Percentiles rank a stretch among this genome's conserved stretches.
Evolutionary conservation across 2,797 vertebrate species (phyloP).

Genomic region (Pangasius djambal): DNA sequence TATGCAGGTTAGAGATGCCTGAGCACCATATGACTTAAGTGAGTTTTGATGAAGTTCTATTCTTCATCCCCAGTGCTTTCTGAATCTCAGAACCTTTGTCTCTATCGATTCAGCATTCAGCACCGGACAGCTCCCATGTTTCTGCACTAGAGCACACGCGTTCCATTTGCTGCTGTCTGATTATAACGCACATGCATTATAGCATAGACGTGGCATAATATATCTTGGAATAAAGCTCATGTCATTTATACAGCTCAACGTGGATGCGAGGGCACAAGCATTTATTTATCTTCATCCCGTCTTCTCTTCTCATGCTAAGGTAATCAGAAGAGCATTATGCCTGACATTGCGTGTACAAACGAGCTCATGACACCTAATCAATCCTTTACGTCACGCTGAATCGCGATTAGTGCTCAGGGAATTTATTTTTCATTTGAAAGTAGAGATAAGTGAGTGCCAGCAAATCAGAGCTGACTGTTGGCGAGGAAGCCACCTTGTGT

Average conservation of each 20-base stretch:
- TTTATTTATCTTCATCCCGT: slow-evolving; percentile 23
- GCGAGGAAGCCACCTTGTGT: neutral
- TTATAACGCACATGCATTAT: slow-evolving; percentile 8
- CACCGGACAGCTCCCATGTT: slow-evolving; percentile 52
- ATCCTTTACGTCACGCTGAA: neutral
- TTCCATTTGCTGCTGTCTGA: neutral
- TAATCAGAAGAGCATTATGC: slow-evolving; percentile 39
- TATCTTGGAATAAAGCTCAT: neutral
- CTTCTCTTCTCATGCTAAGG: slow-evolving; percentile 23
- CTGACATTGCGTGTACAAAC: slow-evolving; percentile 26
- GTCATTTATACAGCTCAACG: slow-evolving; percentile 5
- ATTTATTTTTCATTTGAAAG: slow-evolving; percentile 22
- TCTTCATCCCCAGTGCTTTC: too few species aligned
- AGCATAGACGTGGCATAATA: neutral
- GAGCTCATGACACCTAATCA: slow-evolving; percentile 26
- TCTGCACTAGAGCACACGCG: neutral
- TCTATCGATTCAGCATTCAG: slow-evolving; percentile 37
- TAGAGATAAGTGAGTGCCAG: slow-evolving; percentile 1
- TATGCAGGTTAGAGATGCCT: neutral
- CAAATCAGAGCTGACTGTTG: slow-evolving; percentile 24
- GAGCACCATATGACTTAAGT: neutral
- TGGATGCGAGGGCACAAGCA: neutral
- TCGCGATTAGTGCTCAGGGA: slow-evolving; percentile 6
- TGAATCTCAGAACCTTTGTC: neutral
- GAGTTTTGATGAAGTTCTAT: neutral